Evolutionary conservation across 2,797 vertebrate species (phyloP).

Genomic region (Pelodytes ibericus): DNA sequence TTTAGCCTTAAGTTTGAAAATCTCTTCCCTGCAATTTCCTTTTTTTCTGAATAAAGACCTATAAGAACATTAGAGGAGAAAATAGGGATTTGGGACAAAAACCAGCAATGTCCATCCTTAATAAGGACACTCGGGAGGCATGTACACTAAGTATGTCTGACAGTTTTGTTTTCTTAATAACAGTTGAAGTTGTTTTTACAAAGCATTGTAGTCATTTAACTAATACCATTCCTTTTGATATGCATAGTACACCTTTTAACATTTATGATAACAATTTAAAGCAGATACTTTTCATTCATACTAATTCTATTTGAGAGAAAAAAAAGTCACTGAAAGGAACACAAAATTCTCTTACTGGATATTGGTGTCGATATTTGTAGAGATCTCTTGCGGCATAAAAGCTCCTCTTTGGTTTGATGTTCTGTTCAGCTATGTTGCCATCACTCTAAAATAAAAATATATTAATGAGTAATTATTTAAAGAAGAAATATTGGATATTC

Average conservation of each 20-base stretch:
- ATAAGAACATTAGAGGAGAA: too few species aligned
- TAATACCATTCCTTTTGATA: neutral
- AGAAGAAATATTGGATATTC: too few species aligned
- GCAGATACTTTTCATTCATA: neutral
- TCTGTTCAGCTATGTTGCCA: slow-evolving; percentile 75
- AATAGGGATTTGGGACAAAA: too few species aligned
- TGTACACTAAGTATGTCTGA: too few species aligned
- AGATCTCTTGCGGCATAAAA: slow-evolving; percentile 96
- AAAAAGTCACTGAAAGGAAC: neutral
- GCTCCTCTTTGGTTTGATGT: slow-evolving; percentile 93
- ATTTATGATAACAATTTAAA: neutral
- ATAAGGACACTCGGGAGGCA: too few species aligned
- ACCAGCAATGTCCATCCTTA: too few species aligned
- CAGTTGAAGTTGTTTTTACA: too few species aligned
- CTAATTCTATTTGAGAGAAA: neutral
- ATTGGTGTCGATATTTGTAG: slow-evolving; percentile 97
- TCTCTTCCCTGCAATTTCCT: too few species aligned
- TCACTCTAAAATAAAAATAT: slow-evolving; percentile 73
- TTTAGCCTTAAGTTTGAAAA: too few species aligned
- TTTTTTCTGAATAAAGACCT: too few species aligned
- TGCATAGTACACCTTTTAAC: neutral
- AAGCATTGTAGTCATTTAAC: too few species aligned
- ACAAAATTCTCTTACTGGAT: slow-evolving; percentile 82
- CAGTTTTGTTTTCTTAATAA: too few species aligned
- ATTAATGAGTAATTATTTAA: neutral